Evolutionary conservation across 2,113 vertebrate species (phyloP).

Genomic region (Cnemophilus loriae): DNA sequence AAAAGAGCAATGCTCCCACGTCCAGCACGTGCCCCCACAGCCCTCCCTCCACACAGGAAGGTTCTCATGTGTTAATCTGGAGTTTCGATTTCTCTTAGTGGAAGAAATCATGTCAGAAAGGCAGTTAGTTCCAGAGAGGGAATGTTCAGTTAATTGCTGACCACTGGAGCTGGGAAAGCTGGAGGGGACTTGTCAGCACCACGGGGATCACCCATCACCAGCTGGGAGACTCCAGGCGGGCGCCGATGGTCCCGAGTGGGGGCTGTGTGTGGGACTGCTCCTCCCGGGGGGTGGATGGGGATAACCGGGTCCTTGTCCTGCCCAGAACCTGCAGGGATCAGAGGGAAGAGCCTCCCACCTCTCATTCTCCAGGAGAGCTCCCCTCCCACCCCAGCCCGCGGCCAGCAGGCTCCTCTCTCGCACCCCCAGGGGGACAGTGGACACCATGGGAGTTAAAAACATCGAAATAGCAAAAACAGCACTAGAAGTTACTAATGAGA

Average conservation of each 20-base stretch:
- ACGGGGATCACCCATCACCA: accelerated
- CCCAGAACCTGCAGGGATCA: not conserved
- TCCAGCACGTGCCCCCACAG: not conserved
- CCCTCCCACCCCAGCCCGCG: not conserved
- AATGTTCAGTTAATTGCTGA: accelerated
- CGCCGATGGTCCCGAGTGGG: not conserved
- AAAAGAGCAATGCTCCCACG: not conserved
- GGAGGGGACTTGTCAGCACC: not conserved
- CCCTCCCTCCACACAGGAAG: not conserved
- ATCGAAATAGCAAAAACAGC: not conserved
- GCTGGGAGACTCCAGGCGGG: not conserved
- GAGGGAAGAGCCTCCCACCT: too few relatives aligned
- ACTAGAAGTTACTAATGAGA: not conserved
- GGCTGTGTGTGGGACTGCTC: not conserved
- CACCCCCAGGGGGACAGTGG: not conserved
- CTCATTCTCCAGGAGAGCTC: not conserved
- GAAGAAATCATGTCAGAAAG: not conserved
- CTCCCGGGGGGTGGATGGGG: not conserved
- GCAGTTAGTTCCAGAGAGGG: not conserved
- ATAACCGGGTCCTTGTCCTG: not conserved
- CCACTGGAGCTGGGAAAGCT: not conserved
- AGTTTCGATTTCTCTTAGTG: not conserved
- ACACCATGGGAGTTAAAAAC: not conserved
- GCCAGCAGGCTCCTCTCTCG: not conserved
- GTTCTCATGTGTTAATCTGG: not conserved